A percentile compares a stretch with the other conserved stretches of the same genome.
phyloP scores from a whole-genome alignment of 2,113 vertebrate genomes.

The Pandion haliaetus region DNA sequence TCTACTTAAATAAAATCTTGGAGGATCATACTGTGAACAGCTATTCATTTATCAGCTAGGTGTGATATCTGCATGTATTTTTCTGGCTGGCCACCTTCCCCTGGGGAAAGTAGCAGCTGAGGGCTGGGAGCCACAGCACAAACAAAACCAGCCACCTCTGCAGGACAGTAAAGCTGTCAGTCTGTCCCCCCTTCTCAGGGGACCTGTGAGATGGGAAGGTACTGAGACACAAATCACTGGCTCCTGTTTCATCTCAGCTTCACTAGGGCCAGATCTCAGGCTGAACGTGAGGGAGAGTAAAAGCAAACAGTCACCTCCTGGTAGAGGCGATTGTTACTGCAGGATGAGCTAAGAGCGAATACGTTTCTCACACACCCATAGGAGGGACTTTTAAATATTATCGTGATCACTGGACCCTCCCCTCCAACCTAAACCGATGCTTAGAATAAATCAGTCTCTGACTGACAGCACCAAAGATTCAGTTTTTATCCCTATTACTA shows the following conservation, averaged over 20 bases:
- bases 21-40: background rate
- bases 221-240: accelerated
- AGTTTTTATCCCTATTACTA: background rate
- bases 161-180: background rate
- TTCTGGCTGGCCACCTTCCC: background rate
- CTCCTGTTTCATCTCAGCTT: background rate
- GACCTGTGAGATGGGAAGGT: accelerated
- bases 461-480: background rate
- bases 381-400: constrained; percentile 37
- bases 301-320: background rate
- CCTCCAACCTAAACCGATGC: background rate
- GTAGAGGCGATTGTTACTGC: background rate
- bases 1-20: background rate
- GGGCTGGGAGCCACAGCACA: background rate
- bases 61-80: background rate
- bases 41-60: background rate
- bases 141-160: background rate
- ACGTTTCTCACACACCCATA: background rate
- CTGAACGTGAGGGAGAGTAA: background rate
- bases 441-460: constrained; percentile 46
- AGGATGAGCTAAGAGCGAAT: constrained; percentile 32
- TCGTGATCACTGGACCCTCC: background rate
- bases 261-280: background rate
- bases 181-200: background rate
- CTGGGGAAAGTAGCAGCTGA: background rate